These are phyloP conservation scores for Rhaphigaster nebulosa DNA, from an alignment of 2,888 invertebrate species.

Conservation along the genomic window DNA sequence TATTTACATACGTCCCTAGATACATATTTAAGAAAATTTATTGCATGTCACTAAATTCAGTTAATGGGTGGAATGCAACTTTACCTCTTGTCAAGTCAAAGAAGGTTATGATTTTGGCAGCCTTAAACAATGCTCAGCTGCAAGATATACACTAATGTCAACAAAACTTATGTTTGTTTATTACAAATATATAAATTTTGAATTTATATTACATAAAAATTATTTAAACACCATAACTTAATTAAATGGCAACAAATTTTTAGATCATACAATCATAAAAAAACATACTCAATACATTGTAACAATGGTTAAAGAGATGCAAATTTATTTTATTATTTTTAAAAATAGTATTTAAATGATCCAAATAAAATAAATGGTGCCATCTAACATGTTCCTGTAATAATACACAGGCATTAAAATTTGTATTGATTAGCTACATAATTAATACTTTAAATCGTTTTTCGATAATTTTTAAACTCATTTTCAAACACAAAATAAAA, in stretches of 20 bases:
- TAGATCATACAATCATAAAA: constrained; percentile 24
- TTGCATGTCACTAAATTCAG: constrained; percentile 52
- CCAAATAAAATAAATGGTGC: constrained; percentile 12
- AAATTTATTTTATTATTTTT: constrained; percentile 31
- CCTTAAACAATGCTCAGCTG: background rate
- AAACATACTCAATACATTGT: constrained; percentile 31
- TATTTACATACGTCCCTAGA: background rate
- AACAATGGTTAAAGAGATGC: constrained; percentile 33
- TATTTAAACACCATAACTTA: constrained; percentile 41
- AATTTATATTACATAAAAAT: background rate
- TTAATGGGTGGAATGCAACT: constrained; percentile 55
- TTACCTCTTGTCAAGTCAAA: constrained; percentile 4
- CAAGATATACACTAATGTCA: constrained; percentile 22
- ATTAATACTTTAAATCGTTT: constrained; percentile 20
- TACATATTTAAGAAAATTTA: constrained; percentile 15
- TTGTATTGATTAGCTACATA: constrained; percentile 9
- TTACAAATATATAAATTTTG: constrained; percentile 27
- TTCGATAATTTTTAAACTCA: constrained; percentile 12
- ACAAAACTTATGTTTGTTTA: constrained; percentile 19
- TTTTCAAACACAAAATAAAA: constrained; percentile 52
- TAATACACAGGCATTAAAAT: background rate
- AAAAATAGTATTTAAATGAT: constrained; percentile 24
- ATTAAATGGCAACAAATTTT: constrained; percentile 46
- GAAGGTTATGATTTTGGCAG: constrained; percentile 7
- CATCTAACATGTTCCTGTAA: constrained; percentile 1